Evolutionary conservation across 1,140 invertebrate genomes (phyloP), one percentile per base, ranked within the genome.

Genomic region (Drosophila repleta): DNA sequence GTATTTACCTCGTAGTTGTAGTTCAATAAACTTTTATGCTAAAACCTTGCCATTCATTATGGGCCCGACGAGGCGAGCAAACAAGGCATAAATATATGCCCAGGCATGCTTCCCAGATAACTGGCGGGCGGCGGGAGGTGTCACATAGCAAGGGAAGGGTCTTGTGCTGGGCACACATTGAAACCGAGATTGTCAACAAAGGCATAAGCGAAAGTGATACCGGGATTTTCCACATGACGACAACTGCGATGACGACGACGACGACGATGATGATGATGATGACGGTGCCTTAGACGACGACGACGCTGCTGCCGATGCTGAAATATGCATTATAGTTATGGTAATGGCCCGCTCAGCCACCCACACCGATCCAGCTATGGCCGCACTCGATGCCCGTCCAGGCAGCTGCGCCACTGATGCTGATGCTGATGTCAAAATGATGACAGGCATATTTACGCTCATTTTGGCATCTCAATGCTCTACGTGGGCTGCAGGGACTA

Each of bases 301-400:
- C 57, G 37, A 39, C 63, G 58, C 56, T 56, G 32, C 65, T 72
- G 74, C 76, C 82, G 83, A 88, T 88, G 82, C 82, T 87, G 82
- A 87, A 87, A 87, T 87, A 87, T 87, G 82, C 82, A 87, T 87
- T 87, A 87, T 87, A 87, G 83, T 87, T 87, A 87, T 87, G 83
- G 83, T 87, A 87, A 87, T 87, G 83, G 83, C 72, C 46, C 71
- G 74, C 56, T 70, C 80, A 87, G 73, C 78, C 76, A 79, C 77
- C 78, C 82, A 57, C 41, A 57, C 61, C 62, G 43, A 57, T 49
- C 37, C 46, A 70, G 51, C 45, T 35, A 62, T 48, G 41, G 18
- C 62, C 8, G 15, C 24, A 45, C 26, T 24, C 20, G 39, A 57
- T 24, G 20, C 37, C n/a, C 21, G 37, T 56, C 29, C 57, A 60